A percentile compares a stretch with the other conserved stretches of the same genome.
Evolutionary conservation across 2,113 vertebrate genomes (phyloP).

Genomic region (Cyanoderma ruficeps): DNA sequence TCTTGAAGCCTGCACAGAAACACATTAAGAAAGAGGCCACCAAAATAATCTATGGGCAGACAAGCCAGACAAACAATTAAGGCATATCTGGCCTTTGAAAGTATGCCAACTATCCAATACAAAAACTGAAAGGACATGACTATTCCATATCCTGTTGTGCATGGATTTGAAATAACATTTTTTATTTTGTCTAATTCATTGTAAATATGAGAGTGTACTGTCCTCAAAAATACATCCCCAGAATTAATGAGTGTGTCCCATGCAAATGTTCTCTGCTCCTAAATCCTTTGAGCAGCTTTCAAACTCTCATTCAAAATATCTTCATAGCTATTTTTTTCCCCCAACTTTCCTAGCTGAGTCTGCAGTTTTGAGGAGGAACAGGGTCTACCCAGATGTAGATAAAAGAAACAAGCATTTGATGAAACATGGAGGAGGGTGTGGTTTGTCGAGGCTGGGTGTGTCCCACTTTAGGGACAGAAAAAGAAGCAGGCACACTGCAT

Average conservation of each 20-base stretch:
- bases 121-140: not conserved
- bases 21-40: not conserved
- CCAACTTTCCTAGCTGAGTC: not conserved
- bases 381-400: not conserved
- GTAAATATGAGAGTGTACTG: not conserved
- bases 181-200: not conserved
- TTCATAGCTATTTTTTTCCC: not conserved
- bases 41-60: not conserved
- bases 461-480: no score
- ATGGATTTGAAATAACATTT: not conserved
- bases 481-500: no score
- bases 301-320: not conserved
- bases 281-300: not conserved
- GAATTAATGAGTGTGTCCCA: not conserved
- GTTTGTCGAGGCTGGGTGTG: no score
- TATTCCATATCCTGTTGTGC: not conserved
- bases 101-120: not conserved
- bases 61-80: not conserved
- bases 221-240: not conserved
- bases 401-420: not conserved
- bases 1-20: not conserved
- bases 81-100: not conserved
- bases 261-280: not conserved
- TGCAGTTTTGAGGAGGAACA: not conserved
- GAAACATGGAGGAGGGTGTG: not conserved